These are phyloP conservation scores for Setophaga coronata DNA, from an alignment of 2,113 vertebrate species.

Conservation along the genomic window DNA sequence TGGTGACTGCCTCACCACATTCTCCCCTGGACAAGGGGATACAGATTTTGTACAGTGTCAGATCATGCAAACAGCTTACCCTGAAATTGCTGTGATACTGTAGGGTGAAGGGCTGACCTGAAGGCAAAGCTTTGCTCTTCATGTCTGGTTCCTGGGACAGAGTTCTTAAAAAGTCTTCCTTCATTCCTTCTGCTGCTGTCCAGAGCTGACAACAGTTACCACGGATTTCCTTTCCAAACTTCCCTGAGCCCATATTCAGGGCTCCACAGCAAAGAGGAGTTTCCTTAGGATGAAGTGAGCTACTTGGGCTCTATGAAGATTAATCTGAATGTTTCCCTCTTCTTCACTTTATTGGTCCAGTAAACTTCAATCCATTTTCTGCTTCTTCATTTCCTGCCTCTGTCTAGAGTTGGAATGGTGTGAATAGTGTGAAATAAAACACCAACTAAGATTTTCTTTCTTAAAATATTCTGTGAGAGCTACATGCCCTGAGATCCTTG, in stretches of 20 bases:
- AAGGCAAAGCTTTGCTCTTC: background rate
- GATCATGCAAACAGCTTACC: background rate
- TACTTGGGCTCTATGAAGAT: background rate
- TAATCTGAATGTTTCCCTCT: background rate
- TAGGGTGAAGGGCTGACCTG: background rate
- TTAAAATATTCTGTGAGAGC: background rate
- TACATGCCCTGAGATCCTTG: background rate
- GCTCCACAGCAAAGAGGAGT: background rate
- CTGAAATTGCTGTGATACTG: rapidly evolving
- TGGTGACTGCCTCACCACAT: rapidly evolving
- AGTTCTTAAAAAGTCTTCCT: background rate
- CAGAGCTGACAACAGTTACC: background rate
- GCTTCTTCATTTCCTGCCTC: background rate
- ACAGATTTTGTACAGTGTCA: background rate
- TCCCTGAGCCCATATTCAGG: background rate
- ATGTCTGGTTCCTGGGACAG: background rate
- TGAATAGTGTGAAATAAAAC: background rate
- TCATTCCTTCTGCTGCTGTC: background rate
- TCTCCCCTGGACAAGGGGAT: background rate
- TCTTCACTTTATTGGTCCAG: background rate
- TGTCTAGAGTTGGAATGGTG: background rate
- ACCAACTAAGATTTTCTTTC: background rate
- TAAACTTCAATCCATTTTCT: background rate
- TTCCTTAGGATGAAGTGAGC: background rate
- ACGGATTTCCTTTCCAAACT: background rate